Evolutionary conservation across 1,140 invertebrate species (phyloP).

Genomic region (Babylonia areolata): DNA sequence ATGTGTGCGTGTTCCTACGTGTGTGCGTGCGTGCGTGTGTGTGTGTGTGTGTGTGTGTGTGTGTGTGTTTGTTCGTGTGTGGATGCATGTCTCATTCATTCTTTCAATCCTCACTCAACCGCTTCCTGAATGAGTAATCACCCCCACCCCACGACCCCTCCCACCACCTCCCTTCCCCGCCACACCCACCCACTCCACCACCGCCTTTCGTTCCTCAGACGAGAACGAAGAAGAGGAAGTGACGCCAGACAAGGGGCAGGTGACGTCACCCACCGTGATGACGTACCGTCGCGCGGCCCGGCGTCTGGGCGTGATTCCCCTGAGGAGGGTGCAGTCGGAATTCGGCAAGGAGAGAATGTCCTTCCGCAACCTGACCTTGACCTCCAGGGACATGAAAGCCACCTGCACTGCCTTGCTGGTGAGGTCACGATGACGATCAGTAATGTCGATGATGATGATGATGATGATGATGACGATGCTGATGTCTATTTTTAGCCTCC

Average conservation of each 20-base stretch:
- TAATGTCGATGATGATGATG: not conserved
- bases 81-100: not conserved
- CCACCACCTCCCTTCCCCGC: not conserved
- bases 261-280: not conserved
- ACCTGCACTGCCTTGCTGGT: slow-evolving; percentile 49
- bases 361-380: slow-evolving; percentile 49
- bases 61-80: not conserved
- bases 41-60: not conserved
- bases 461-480: not conserved
- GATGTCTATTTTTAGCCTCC: too few relatives aligned
- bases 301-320: slow-evolving; percentile 35
- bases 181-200: not conserved
- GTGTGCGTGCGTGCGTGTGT: not conserved
- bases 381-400: slow-evolving; percentile 44
- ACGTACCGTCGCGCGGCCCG: slow-evolving; percentile 36
- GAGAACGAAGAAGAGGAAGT: not conserved
- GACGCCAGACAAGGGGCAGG: not conserved
- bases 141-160: too few relatives aligned
- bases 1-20: not conserved
- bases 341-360: slow-evolving; percentile 45
- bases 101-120: not conserved
- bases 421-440: not conserved
- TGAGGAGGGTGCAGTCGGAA: slow-evolving; percentile 43
- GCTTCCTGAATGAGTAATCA: too few relatives aligned
- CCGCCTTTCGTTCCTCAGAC: not conserved